Evolutionary conservation across 2,113 vertebrate genomes (phyloP), one percentile per base, ranked within the genome.

Genomic region (Saguinus imperator): DNA sequence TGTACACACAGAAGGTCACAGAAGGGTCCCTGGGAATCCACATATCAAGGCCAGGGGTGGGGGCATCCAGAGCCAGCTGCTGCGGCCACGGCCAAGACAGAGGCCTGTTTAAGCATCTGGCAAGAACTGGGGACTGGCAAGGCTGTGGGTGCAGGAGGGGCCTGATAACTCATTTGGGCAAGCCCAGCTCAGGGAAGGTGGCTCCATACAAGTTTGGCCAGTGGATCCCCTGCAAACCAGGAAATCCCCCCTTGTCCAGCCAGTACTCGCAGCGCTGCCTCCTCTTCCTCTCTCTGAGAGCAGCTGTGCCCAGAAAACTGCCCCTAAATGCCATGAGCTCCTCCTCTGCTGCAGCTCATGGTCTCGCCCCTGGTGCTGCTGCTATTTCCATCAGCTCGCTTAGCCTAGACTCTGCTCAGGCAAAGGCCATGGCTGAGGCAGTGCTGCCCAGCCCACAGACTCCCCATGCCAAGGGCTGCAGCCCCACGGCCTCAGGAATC

Each of bases 1-100:
- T 80, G 61, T 25, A 29, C 21, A 23, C 17, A 2, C 12, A n/a
- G 37, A 29, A 32, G 32, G 50, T 10, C 25, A 21, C 4, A 37
- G 45, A 55, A 77, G 37, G 12, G 27, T n/a, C 13, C 0, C 3
- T 23, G 13, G 48, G 58, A 64, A 66, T 6, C 45, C 50, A 75
- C 0, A 1, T 21, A 6, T 6, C 21, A 57, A 64, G 58, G 32
- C 0, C 0, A 14, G 48, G 43, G 61, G 2, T 25, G 32, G 57
- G 37, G 21, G 11, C 1, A 43, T 57, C 55, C 55, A 9, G 12
- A 35, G 43, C 0, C 29, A 72, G 66, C 64, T 10, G 55, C 23
- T n/a, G 80, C 35, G 6, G 5, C 27, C 23, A 7, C 6, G 32
- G 10, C n/a, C 4, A 68, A 52, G 20, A 68, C 50, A 8, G 3